Evolutionary conservation across 2,797 vertebrate genomes (phyloP).

Genomic region (Coracias cyanogaster): DNA sequence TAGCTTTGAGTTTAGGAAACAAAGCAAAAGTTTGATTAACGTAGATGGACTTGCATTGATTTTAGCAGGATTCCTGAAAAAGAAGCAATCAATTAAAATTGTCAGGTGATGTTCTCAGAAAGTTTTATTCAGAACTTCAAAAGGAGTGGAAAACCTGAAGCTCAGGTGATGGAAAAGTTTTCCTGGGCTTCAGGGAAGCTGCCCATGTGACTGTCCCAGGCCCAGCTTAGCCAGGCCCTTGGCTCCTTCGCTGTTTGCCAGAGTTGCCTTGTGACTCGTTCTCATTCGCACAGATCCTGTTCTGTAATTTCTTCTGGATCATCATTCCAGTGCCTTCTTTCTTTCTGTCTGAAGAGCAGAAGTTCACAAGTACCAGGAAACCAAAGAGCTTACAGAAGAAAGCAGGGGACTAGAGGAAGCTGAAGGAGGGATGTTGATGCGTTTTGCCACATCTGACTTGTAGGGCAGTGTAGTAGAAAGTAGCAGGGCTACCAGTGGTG

Average conservation of each 20-base stretch:
- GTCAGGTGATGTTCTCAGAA: neutral
- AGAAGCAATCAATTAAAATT: neutral
- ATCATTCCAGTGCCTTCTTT: neutral
- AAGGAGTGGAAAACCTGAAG: neutral
- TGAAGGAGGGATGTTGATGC: neutral
- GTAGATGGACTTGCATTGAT: neutral
- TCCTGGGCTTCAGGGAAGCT: neutral
- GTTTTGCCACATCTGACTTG: neutral
- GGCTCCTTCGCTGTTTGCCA: neutral
- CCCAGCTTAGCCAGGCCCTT: neutral
- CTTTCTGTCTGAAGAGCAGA: neutral
- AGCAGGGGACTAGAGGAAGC: neutral
- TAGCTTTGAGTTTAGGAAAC: neutral
- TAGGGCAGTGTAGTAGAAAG: neutral
- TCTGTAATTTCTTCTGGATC: neutral
- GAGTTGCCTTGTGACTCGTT: neutral
- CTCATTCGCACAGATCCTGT: neutral
- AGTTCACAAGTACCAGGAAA: neutral
- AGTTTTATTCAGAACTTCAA: neutral
- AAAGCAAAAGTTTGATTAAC: neutral
- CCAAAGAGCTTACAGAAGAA: neutral
- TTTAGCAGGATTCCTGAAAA: neutral
- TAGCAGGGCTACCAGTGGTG: rapidly evolving
- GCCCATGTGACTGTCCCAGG: neutral
- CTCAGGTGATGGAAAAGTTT: neutral